These are phyloP conservation scores for Australoheros scitulus DNA, from an alignment of 2,113 vertebrate species.

Conservation along the genomic window DNA sequence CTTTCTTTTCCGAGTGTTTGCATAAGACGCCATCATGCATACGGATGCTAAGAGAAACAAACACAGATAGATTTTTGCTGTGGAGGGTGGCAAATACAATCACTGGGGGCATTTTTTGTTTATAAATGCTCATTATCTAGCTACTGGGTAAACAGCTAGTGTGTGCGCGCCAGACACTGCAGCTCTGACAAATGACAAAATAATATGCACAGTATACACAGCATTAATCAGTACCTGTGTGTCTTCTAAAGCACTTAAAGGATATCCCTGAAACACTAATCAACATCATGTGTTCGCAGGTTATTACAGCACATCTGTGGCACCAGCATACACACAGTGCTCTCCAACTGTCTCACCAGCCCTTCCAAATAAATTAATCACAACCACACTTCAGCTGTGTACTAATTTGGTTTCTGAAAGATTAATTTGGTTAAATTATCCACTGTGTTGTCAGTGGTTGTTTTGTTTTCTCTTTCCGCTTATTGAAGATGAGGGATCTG, in stretches of 20 bases:
- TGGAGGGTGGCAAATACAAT: background rate
- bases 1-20: background rate
- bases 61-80: background rate
- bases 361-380: conserved; percentile 1
- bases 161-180: background rate
- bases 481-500: background rate
- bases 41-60: background rate
- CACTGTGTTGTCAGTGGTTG: background rate
- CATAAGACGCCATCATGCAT: background rate
- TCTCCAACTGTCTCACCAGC: conserved; percentile 1
- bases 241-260: background rate
- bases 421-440: conserved; percentile 13
- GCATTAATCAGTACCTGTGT: background rate
- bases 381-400: background rate
- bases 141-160: background rate
- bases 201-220: background rate
- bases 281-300: conserved; percentile 3
- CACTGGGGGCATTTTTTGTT: background rate
- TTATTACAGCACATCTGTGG: conserved; percentile 20
- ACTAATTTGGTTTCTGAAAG: background rate
- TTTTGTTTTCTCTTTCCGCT: background rate
- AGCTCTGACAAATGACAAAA: conserved; percentile 9
- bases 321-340: background rate
- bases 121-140: background rate
- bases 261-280: conserved; percentile 15